Evolutionary conservation across 2,113 vertebrate species (phyloP).

Genomic region (Gambusia affinis): DNA sequence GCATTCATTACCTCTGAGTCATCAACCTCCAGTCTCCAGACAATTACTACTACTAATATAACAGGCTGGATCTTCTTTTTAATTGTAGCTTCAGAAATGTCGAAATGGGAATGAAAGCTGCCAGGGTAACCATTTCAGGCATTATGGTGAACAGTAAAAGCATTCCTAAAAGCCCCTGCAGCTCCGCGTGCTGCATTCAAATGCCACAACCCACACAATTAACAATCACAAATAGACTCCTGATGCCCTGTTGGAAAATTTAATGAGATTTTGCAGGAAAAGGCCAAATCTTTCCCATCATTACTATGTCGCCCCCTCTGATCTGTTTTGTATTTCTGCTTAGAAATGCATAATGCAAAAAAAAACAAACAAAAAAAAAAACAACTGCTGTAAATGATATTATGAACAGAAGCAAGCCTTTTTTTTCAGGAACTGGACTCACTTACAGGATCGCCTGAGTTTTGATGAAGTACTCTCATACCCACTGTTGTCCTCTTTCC

Average conservation of each 20-base stretch:
- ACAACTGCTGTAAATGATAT: conserved; percentile 20
- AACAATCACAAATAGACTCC: conserved; percentile 27
- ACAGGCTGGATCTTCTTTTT: conserved; percentile 1
- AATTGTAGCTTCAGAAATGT: background rate
- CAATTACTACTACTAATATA: background rate
- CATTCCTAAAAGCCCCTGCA: conserved; percentile 22
- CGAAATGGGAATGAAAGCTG: conserved; percentile 6
- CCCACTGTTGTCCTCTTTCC: conserved; percentile 29
- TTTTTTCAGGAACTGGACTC: conserved; percentile 10
- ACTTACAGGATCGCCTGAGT: conserved; percentile 3
- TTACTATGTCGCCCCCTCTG: background rate
- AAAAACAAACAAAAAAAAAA: no score
- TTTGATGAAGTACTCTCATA: conserved; percentile 34
- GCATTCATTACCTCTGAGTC: conserved; percentile 22
- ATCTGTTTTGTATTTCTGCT: conserved; percentile 12
- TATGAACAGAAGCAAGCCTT: conserved; percentile 40
- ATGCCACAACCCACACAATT: conserved; percentile 5
- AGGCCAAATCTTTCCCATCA: conserved; percentile 3
- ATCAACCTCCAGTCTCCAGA: background rate
- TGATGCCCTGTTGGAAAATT: conserved; percentile 28
- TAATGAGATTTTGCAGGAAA: conserved; percentile 35
- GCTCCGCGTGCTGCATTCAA: background rate
- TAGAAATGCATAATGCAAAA: conserved; percentile 12
- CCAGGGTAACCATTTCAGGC: conserved; percentile 14
- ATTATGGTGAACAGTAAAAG: conserved; percentile 12